Evolutionary conservation across 2,888 invertebrate genomes (phyloP).

Genomic region (Geophilus truncorum): DNA sequence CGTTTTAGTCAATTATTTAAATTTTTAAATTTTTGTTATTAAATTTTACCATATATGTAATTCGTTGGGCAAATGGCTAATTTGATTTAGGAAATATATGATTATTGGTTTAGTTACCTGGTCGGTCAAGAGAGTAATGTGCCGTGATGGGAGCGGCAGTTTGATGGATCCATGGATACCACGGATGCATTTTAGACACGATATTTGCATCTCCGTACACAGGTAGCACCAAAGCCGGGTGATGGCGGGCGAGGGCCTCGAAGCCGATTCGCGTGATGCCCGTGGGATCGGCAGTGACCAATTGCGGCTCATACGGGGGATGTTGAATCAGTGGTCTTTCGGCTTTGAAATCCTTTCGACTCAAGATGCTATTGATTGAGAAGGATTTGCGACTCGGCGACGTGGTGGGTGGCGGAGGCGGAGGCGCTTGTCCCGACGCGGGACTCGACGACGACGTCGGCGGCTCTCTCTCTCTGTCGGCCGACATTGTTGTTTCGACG

Average conservation of each 20-base stretch:
- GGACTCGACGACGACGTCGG: neutral
- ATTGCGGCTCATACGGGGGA: neutral
- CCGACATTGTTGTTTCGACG: neutral
- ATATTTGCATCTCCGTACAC: neutral
- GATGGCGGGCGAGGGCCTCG: conserved; percentile 15
- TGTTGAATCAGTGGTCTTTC: neutral
- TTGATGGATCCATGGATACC: conserved; percentile 1
- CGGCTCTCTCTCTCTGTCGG: too few species aligned
- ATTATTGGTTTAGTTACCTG: too few species aligned
- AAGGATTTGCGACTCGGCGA: neutral
- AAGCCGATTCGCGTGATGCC: neutral
- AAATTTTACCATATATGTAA: too few species aligned
- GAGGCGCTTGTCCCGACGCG: neutral
- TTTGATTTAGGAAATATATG: too few species aligned
- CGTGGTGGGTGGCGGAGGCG: neutral
- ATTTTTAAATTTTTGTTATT: too few species aligned
- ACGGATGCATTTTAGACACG: neutral
- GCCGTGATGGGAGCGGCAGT: neutral
- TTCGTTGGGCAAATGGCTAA: too few species aligned
- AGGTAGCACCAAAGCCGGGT: neutral
- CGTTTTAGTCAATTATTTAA: too few species aligned
- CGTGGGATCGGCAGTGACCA: neutral
- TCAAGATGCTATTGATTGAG: conserved; percentile 22
- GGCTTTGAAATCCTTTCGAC: neutral
- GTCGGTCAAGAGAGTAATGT: neutral